A percentile compares a stretch with the other conserved stretches of the same genome.
These are phyloP conservation scores for Zygogramma bicolorata DNA, from an alignment of 2,888 invertebrate species.

Conservation along the genomic window DNA sequence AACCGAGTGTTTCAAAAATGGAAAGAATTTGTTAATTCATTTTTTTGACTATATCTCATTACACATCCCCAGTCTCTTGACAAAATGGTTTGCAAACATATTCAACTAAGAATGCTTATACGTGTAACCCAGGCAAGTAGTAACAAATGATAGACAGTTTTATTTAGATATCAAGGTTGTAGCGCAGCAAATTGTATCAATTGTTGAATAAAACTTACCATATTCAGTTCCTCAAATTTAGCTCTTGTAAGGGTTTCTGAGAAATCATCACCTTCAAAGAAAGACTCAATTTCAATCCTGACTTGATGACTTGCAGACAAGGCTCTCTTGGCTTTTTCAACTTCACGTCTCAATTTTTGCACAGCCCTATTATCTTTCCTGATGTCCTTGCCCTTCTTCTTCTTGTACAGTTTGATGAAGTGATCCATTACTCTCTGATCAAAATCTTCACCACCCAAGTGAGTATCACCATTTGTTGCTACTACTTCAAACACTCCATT, in stretches of 20 bases:
- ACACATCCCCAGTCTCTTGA: too few relatives aligned
- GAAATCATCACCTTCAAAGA: constrained; percentile 99
- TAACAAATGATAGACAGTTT: too few relatives aligned
- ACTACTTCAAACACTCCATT: constrained; percentile 96
- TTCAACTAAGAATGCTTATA: too few relatives aligned
- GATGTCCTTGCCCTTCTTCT: constrained; percentile 98
- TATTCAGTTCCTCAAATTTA: constrained; percentile 98
- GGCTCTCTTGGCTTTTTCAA: constrained; percentile 97
- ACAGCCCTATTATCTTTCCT: constrained; percentile 91
- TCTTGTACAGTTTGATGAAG: constrained; percentile 95
- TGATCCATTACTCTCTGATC: constrained; percentile 99
- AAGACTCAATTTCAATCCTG: constrained; percentile 97
- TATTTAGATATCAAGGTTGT: too few relatives aligned
- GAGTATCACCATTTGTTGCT: constrained; percentile 95
- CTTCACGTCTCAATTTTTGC: constrained; percentile 95
- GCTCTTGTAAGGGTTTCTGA: constrained; percentile 97
- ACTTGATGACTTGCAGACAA: constrained; percentile 95
- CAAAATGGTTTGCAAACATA: too few relatives aligned
- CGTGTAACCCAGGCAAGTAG: too few relatives aligned
- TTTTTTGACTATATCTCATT: too few relatives aligned
- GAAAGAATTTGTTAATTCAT: too few relatives aligned
- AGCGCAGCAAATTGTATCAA: too few relatives aligned
- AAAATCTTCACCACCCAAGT: constrained; percentile 99
- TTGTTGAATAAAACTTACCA: constrained; percentile 76
- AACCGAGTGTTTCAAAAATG: too few relatives aligned